A percentile compares a stretch with the other conserved stretches of the same genome.
Conservation (phyloP, 2,797 vertebrate genomes). For the Cyprinella venusta region DNA sequence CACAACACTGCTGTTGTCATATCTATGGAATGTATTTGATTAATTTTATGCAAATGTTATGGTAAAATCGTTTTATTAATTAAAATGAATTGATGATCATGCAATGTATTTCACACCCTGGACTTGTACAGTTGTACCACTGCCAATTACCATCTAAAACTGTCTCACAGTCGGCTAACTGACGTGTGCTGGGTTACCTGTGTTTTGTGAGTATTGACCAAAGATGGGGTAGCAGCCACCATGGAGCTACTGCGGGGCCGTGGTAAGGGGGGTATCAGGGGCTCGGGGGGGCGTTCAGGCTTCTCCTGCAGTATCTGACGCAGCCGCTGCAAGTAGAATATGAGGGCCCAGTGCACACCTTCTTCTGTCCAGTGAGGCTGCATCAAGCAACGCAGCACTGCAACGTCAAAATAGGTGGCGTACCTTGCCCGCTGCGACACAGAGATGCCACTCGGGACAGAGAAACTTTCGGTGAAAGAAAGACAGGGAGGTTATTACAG, state of each 20-base stretch:
- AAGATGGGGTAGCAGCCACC: conserved; percentile 93
- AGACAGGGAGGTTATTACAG: conserved; percentile 26
- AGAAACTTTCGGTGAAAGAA: conserved; percentile 65
- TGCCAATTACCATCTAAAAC: conserved; percentile 2
- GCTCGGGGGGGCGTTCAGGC: conserved; percentile 85
- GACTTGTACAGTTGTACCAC: background rate
- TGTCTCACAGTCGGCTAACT: background rate
- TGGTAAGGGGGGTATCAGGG: conserved; percentile 82
- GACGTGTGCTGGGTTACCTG: conserved; percentile 76
- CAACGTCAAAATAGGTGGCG: conserved; percentile 96
- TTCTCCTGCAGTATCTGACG: conserved; percentile 95
- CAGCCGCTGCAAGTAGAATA: conserved; percentile 93
- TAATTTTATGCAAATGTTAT: background rate
- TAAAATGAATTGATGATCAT: background rate
- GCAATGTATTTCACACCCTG: background rate
- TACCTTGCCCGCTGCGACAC: conserved; percentile 89
- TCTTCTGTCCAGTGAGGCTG: conserved; percentile 99
- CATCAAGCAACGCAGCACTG: conserved; percentile 94
- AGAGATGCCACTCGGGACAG: conserved; percentile 71
- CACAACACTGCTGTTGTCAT: background rate
- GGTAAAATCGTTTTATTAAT: background rate
- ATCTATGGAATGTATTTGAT: background rate
- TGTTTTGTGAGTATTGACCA: conserved; percentile 98
- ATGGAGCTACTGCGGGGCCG: conserved; percentile 97
- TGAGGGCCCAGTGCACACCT: conserved; percentile 96